phyloP scores from a whole-genome alignment of 2,797 vertebrate species.

The Netta rufina region DNA sequence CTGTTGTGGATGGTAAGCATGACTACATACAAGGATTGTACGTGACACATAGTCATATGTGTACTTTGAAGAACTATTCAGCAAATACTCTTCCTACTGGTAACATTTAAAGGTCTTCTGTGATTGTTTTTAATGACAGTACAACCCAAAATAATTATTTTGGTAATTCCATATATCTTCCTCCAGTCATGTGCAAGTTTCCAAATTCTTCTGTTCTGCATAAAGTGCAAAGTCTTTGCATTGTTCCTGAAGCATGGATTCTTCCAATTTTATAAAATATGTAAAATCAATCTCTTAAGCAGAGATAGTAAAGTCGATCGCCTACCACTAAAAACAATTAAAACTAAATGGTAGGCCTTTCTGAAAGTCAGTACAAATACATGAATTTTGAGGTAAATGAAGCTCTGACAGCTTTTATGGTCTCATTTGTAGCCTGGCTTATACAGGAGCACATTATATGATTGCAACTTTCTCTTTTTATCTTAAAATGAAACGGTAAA shows the following conservation, averaged over 20 bases:
- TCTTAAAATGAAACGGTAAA: not conserved
- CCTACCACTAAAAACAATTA: not conserved
- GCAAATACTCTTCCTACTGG: not conserved
- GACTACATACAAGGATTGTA: not conserved
- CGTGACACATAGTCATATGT: not conserved
- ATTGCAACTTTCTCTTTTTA: not conserved
- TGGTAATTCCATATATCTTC: not conserved
- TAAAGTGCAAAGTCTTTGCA: not conserved
- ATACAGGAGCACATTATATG: not conserved
- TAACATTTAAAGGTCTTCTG: not conserved
- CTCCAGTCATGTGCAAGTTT: not conserved
- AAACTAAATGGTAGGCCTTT: not conserved
- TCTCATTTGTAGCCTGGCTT: not conserved
- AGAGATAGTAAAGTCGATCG: not conserved
- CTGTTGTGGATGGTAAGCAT: not conserved
- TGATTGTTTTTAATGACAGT: not conserved
- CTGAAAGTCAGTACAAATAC: not conserved
- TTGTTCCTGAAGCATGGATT: not conserved
- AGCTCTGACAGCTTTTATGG: not conserved
- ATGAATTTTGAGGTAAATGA: not conserved
- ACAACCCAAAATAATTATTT: not conserved
- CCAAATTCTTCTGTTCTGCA: not conserved
- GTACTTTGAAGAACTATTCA: not conserved
- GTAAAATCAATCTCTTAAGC: not conserved
- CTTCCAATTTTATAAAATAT: not conserved